phyloP scores from a whole-genome alignment of 35 echinoderm and acorn worm genomes.

The Eucidaris tribuloides region DNA sequence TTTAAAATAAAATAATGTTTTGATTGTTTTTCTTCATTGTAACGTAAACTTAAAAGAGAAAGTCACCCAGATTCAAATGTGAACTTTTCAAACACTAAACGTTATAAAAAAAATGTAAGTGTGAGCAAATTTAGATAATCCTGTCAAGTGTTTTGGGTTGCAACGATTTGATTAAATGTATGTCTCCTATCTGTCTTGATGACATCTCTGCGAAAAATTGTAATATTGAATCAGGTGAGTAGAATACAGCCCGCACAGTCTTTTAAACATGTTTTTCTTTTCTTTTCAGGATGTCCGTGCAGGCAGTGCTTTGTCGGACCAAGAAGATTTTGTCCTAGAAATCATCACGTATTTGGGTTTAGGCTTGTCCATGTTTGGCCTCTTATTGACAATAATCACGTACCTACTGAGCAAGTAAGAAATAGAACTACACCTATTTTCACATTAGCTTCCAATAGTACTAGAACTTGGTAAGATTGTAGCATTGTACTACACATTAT shows the following conservation, averaged over 20 bases:
- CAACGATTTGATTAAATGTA: not conserved
- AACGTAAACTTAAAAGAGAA: too few relatives aligned
- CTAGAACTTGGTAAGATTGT: not conserved
- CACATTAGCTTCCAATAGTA: not conserved
- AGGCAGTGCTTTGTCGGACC: not conserved
- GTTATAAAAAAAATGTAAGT: too few relatives aligned
- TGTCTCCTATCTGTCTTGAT: not conserved
- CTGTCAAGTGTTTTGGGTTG: not conserved
- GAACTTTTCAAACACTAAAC: too few relatives aligned
- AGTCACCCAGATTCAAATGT: too few relatives aligned
- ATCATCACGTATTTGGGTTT: conserved; percentile 14
- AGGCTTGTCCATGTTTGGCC: not conserved
- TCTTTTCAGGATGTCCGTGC: conserved; percentile 29
- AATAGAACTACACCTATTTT: not conserved
- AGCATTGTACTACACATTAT: too few relatives aligned
- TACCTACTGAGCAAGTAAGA: conserved; percentile 45
- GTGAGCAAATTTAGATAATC: not conserved
- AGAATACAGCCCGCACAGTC: not conserved
- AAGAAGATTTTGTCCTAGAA: conserved; percentile 20
- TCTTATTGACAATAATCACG: conserved; percentile 20
- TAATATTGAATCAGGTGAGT: not conserved
- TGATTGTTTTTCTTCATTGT: not conserved
- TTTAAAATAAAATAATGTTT: not conserved
- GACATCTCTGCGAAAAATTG: not conserved
- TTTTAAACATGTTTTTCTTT: not conserved